A percentile compares a stretch with the other conserved stretches of the same genome.
phyloP scores from a whole-genome alignment of 2,888 invertebrate species.

The Miltochrista miniata region DNA sequence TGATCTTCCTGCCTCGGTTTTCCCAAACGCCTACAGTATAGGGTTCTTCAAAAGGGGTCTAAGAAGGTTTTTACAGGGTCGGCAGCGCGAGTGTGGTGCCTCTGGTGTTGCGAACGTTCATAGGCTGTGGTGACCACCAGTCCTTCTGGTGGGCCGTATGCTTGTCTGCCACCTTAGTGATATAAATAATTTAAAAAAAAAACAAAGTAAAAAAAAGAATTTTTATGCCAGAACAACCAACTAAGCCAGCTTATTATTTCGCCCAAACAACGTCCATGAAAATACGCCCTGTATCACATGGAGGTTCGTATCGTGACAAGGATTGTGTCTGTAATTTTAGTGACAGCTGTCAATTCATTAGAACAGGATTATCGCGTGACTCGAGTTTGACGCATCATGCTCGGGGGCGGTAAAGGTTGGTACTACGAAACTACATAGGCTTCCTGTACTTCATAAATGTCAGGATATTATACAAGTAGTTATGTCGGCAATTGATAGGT shows the following conservation, averaged over 20 bases:
- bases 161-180: too few relatives aligned
- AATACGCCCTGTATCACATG: background rate
- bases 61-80: too few relatives aligned
- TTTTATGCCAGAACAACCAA: background rate
- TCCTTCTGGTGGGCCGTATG: too few relatives aligned
- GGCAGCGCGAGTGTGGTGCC: too few relatives aligned
- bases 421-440: too few relatives aligned
- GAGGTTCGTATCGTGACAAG: constrained; percentile 18
- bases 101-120: too few relatives aligned
- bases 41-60: too few relatives aligned
- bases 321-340: constrained; percentile 38
- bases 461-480: constrained; percentile 4
- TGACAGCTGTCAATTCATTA: constrained; percentile 46
- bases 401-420: constrained; percentile 20
- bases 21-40: too few relatives aligned
- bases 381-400: constrained; percentile 29
- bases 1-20: too few relatives aligned
- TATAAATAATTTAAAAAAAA: too few relatives aligned
- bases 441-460: constrained; percentile 21
- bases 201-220: background rate
- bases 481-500: background rate
- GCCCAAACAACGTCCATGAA: background rate
- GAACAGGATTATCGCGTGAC: constrained; percentile 38
- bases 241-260: constrained; percentile 3
- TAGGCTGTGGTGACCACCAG: too few relatives aligned